Evolutionary conservation across 2,113 vertebrate genomes (phyloP).

Genomic region (Centropus bengalensis): DNA sequence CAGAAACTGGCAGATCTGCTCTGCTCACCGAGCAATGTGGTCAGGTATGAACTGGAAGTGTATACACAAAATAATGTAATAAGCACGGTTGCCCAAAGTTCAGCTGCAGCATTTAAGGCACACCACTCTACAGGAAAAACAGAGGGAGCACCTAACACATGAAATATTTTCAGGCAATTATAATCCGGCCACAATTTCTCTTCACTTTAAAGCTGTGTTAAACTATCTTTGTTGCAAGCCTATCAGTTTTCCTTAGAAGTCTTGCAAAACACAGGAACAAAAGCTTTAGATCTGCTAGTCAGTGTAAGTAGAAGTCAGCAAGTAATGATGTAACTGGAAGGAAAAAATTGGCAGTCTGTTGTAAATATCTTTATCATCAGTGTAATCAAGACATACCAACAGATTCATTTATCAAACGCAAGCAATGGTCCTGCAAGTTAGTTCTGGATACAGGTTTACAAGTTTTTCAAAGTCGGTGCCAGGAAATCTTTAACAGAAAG

Average conservation of each 20-base stretch:
- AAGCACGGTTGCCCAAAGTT: background rate
- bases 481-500: background rate
- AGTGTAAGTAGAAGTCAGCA: background rate
- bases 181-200: background rate
- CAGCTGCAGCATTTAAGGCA: background rate
- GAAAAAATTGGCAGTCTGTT: background rate
- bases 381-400: background rate
- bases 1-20: slow-evolving; percentile 3
- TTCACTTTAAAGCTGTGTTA: background rate
- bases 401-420: background rate
- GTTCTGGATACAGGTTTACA: background rate
- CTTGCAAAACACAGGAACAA: background rate
- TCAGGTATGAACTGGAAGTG: background rate
- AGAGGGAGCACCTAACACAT: background rate
- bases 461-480: background rate
- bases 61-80: background rate
- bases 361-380: background rate
- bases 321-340: background rate
- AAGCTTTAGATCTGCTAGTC: background rate
- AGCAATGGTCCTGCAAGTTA: background rate
- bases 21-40: background rate
- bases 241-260: background rate
- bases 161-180: background rate
- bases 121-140: background rate
- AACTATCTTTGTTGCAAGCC: background rate